These are phyloP conservation scores for Podarcis lilfordi DNA, from an alignment of 2,797 vertebrate species.

Conservation along the genomic window DNA sequence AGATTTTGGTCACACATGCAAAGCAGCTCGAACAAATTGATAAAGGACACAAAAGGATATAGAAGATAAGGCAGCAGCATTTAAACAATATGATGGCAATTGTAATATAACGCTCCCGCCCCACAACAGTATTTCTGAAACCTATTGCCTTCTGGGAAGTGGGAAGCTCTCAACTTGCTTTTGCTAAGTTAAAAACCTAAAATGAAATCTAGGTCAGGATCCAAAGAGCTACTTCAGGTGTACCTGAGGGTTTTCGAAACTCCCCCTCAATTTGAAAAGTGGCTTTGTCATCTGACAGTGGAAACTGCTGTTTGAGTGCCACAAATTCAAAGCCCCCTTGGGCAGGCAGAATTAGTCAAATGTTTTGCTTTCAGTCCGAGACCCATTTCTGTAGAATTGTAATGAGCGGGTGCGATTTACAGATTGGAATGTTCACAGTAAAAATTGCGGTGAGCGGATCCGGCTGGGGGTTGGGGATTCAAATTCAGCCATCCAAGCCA, in stretches of 20 bases:
- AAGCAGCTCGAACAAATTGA: conserved; percentile 41
- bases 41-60: background rate
- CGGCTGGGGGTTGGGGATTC: no score
- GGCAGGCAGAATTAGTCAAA: background rate
- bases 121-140: background rate
- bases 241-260: background rate
- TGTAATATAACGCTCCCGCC: accelerated
- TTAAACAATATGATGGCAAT: conserved; percentile 11
- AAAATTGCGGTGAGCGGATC: no score
- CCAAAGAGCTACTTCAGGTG: background rate
- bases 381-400: background rate
- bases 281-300: background rate
- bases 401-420: background rate
- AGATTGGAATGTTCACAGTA: background rate
- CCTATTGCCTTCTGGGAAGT: accelerated
- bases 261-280: background rate
- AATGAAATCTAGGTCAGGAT: background rate
- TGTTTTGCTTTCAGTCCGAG: background rate
- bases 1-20: conserved; percentile 34
- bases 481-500: no score
- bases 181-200: background rate
- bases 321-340: background rate
- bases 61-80: background rate
- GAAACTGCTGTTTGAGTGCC: background rate
- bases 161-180: background rate